Percentiles rank a stretch among this genome's conserved stretches.
Evolutionary conservation across 2,797 vertebrate genomes (phyloP).

Genomic region (Podarcis lilfordi): DNA sequence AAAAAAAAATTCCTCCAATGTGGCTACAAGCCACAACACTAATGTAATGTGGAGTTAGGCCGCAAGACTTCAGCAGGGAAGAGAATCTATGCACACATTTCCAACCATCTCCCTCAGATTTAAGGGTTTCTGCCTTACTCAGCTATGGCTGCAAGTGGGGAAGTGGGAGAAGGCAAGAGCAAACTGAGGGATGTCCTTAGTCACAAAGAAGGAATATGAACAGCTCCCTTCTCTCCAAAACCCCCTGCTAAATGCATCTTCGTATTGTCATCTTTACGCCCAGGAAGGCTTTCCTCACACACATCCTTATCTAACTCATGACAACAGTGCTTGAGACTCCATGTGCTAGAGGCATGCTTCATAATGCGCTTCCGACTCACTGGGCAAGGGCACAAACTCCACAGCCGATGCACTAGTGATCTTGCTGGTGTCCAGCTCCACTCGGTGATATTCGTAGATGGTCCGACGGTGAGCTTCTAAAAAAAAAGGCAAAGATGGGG

Average conservation of each 20-base stretch:
- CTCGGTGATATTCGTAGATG: constrained; percentile 94
- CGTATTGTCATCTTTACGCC: not conserved
- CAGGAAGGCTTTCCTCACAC: not conserved
- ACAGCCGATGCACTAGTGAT: constrained; percentile 85
- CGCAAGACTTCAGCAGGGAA: not conserved
- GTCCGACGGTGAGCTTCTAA: constrained; percentile 84
- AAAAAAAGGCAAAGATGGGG: not conserved
- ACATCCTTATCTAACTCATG: not conserved
- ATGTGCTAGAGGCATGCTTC: not conserved
- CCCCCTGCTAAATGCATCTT: not conserved
- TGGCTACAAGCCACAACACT: no score
- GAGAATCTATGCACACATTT: not conserved
- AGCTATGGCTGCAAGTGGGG: not conserved
- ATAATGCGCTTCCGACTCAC: constrained; percentile 78
- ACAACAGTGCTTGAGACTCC: not conserved
- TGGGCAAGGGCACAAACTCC: constrained; percentile 91
- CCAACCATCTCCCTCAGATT: not conserved
- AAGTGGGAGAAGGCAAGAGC: not conserved
- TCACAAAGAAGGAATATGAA: not conserved
- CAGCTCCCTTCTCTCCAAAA: not conserved
- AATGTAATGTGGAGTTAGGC: no score
- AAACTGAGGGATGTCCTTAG: not conserved
- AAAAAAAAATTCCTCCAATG: no score
- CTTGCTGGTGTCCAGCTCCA: constrained; percentile 88
- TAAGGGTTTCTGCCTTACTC: not conserved